Evolutionary conservation across 1,140 invertebrate genomes (phyloP), one percentile per base, ranked within the genome.

Genomic region (Hycleus cichorii): DNA sequence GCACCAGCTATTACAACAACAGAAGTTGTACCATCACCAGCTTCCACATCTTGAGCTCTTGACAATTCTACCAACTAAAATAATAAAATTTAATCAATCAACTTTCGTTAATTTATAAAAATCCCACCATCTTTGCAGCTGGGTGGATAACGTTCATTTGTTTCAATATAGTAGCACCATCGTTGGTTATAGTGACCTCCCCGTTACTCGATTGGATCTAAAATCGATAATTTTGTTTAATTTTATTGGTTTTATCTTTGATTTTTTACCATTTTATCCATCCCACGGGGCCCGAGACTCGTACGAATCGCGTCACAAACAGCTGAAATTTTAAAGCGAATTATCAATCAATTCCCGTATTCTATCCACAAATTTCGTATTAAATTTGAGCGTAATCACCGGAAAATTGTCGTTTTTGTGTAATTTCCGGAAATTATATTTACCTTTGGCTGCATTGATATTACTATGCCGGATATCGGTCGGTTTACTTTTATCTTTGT

Each of bases 101-200:
- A 24, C 11, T 39, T 42, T 12, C 44, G 7, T 24, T 9, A 46
- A 51, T 3, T 7, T 47, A 42, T 3, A 49, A 8, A 49, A 12
- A 49, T 65, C 60, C 73, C 82, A 95, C 92, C 96, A 99, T 98
- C 86, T 98, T 98, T 42, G 97, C 97, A 65, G 97, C 95, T 56
- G 97, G 97, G 78, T 99, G 97, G 64, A 96, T 80, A 7, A 99
- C 94, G 78, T 95, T 95, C 89, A 99, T 99, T 79, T 99, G 90
- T 76, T 98, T 98, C 40, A 99, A 77, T 78, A 99, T 99, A 26
- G 97, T 99, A 26, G 97, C 97, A 59, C 97, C 97, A 83, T 99
- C 97, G 81, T 99, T 99, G 46, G 97, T 99, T 56, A 99, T 99
- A 7, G 95, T 99, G 0, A 99, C 97, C 82, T 98, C 95, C 7